Evolutionary conservation across 2,113 vertebrate species (phyloP).

Genomic region (Callipepla californica): DNA sequence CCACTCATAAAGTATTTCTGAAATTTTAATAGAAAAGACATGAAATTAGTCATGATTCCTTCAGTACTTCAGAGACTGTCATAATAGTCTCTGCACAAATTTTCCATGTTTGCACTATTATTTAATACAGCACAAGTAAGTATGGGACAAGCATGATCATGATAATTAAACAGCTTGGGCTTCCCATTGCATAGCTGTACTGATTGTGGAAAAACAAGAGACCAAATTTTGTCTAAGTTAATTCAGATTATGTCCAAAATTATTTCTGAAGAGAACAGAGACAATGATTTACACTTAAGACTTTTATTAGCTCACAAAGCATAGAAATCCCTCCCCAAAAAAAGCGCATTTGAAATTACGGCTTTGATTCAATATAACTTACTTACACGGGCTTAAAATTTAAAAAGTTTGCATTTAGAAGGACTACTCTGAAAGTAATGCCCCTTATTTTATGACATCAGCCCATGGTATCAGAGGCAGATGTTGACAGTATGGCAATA

Average conservation of each 20-base stretch:
- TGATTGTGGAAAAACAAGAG: background rate
- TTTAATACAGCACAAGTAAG: background rate
- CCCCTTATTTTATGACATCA: too few relatives aligned
- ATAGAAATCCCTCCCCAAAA: background rate
- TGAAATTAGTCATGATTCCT: constrained; percentile 14
- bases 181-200: background rate
- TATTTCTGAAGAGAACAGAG: background rate
- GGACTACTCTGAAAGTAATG: too few relatives aligned
- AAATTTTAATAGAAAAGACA: constrained; percentile 36
- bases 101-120: constrained; percentile 21
- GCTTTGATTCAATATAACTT: background rate
- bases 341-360: background rate
- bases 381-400: background rate
- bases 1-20: constrained; percentile 33
- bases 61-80: constrained; percentile 42
- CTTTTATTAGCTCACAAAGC: background rate
- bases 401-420: too few relatives aligned
- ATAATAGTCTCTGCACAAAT: constrained; percentile 4
- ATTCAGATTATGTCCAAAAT: background rate
- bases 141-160: background rate
- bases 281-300: background rate
- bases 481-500: too few relatives aligned
- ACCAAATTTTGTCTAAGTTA: background rate
- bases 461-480: too few relatives aligned
- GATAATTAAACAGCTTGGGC: background rate